Percentiles rank a stretch among this genome's conserved stretches.
Evolutionary conservation across 2,888 invertebrate species (phyloP).

Genomic region (Idaea biselata): DNA sequence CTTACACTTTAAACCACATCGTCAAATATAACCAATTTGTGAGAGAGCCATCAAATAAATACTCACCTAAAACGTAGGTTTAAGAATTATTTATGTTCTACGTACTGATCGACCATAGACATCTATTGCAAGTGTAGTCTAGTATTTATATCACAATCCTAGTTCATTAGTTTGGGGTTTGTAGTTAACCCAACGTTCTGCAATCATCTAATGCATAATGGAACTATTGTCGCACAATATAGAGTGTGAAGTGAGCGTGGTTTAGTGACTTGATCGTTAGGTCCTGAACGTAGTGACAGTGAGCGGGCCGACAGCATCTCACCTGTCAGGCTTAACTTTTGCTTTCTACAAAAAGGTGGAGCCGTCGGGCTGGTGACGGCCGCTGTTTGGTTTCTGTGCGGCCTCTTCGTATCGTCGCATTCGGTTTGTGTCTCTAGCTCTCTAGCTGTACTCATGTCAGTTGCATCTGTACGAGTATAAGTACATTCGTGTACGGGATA

Average conservation of each 20-base stretch:
- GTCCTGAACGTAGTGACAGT: conserved; percentile 28
- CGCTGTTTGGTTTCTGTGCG: conserved; percentile 79
- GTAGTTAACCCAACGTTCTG: no score
- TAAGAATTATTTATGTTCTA: no score
- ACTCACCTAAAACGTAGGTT: no score
- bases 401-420: conserved; percentile 49
- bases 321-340: conserved; percentile 85
- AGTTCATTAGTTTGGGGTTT: no score
- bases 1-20: no score
- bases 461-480: conserved; percentile 72
- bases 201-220: conserved; percentile 2
- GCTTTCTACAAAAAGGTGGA: conserved; percentile 83
- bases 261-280: conserved; percentile 16
- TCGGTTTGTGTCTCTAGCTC: conserved; percentile 56
- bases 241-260: not conserved
- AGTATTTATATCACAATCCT: no score
- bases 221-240: conserved; percentile 7
- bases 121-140: no score
- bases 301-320: conserved; percentile 59
- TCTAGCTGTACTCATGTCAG: conserved; percentile 47
- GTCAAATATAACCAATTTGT: no score
- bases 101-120: no score
- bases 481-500: conserved; percentile 61
- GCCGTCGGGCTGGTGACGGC: conserved; percentile 83
- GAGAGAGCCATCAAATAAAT: no score